Evolutionary conservation across 2,797 vertebrate genomes (phyloP), one percentile per base, ranked within the genome.

Genomic region (Chelmon rostratus): DNA sequence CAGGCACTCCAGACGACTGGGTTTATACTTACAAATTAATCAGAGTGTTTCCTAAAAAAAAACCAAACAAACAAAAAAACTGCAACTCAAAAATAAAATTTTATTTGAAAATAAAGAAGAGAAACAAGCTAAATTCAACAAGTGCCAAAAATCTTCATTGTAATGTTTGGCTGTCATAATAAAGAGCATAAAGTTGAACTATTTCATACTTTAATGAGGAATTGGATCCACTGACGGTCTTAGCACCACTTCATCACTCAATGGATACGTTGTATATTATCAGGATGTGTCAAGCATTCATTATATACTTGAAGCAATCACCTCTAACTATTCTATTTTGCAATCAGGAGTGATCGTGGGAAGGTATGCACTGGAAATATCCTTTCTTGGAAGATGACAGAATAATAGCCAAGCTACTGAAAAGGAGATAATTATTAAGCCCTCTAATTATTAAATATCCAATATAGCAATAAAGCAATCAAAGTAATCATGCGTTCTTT

Each of bases 321-420:
- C 5, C 0, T 52, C 21, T 8, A 38, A 18, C 23, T 19, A 1
- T 31, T 31, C 9, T 6, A 28, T 46, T 50, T 62, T n/a, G n/a
- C 25, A 49, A 52, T n/a, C 13, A 0, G 9, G 37, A 21, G n/a
- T 28, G 42, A 35, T 7, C 2, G 42, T 56, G 8, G n/a, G n/a
- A 68, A 31, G 19, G 44, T 58, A 64, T 44, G 9, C 38, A 53
- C 53, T 59, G 15, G 12, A 70, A 69, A 57, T 6, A 21, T 18
- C 13, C 56, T 63, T 62, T 42, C 19, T 46, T 31, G 31, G 49
- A 57, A 28, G 21, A 57, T 49, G 44, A 49, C 40, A 62, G 59
- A 38, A 40, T 50, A 33, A 35, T 3, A 16, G 35, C 49, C 11
- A 33, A 72, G 35, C 53, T 25, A 15, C 42, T 52, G 21, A 50